Evolutionary conservation across 2,888 invertebrate genomes (phyloP), one percentile per base, ranked within the genome.

Genomic region (Selenia dentaria): DNA sequence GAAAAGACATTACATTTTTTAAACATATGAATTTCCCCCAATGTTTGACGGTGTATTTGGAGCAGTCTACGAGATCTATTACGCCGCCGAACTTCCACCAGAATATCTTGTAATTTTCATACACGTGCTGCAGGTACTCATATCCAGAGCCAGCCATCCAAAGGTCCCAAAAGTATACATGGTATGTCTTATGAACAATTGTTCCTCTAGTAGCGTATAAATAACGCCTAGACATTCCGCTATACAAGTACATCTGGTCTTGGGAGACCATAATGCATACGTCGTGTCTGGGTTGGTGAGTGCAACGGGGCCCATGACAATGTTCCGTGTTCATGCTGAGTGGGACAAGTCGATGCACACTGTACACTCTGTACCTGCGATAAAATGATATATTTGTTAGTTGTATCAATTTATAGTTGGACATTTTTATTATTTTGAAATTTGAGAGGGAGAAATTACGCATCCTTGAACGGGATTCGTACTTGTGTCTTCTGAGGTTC

Each of bases 11-110:
- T 0, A 5, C 1, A 47, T 83, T 83, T n/a, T 20, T 57, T 0
- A 79, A 16, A 35, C 83, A 83, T 10, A 82, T 73, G 37, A 82
- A 83, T 49, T 81, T 81, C 0, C 82, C 83, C 83, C 82, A 83
- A 62, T 59, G 76, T 47, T 83, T 83, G 0, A 81, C 81, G 0
- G 82, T 24, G 18, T 70, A 77, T 2, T 45, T 67, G 0, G 74
- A 75, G 47, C 83, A 83, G 39, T 81, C 77, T 0, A 64, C 62
- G 0, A 67, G 18, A 0, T 54, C 3, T 0, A 3, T n/a, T 14
- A 36, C 59, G 0, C 28, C 59, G 0, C 28, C 9, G 0, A 57
- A 9, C 0, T 4, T 1, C 0, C 40, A 26, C 38, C 54, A 69
- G 37, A 64, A 66, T 12, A 82, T 79, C 36, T 71, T 75, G 37